Conservation (phyloP, 2,113 vertebrate genomes). For the Strix aluco region DNA sequence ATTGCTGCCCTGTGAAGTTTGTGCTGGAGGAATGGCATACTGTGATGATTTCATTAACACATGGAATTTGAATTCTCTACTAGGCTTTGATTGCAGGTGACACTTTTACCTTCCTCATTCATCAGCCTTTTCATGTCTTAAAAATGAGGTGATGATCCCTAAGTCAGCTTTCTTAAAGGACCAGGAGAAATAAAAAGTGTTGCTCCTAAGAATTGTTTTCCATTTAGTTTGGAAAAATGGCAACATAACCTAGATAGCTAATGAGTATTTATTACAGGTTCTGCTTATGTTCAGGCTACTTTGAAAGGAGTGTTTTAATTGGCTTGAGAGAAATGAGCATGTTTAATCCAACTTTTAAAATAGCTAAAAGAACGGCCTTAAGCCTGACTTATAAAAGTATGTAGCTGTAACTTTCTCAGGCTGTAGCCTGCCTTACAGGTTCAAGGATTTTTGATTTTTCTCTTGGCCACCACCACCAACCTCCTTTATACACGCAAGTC, state of each 20-base stretch:
- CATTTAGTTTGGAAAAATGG: background rate
- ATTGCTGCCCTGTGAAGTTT: background rate
- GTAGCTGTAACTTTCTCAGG: background rate
- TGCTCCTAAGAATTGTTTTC: background rate
- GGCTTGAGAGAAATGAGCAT: background rate
- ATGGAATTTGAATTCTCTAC: background rate
- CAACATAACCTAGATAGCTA: background rate
- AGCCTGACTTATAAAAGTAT: background rate
- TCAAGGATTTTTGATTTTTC: background rate
- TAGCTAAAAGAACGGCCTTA: background rate
- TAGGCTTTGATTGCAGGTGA: background rate
- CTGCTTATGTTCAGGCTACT: background rate
- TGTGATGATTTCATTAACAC: background rate
- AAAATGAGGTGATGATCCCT: background rate
- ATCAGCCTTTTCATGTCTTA: background rate
- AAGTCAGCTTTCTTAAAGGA: background rate
- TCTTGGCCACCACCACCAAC: background rate
- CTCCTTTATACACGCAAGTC: background rate
- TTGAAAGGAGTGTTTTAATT: background rate
- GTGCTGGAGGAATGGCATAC: background rate
- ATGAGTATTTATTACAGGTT: background rate
- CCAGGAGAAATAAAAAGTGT: background rate
- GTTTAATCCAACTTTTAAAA: background rate
- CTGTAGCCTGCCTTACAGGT: background rate
- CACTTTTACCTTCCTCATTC: background rate